phyloP scores from a whole-genome alignment of 1,140 invertebrate genomes.

The Drosophila santomea region DNA sequence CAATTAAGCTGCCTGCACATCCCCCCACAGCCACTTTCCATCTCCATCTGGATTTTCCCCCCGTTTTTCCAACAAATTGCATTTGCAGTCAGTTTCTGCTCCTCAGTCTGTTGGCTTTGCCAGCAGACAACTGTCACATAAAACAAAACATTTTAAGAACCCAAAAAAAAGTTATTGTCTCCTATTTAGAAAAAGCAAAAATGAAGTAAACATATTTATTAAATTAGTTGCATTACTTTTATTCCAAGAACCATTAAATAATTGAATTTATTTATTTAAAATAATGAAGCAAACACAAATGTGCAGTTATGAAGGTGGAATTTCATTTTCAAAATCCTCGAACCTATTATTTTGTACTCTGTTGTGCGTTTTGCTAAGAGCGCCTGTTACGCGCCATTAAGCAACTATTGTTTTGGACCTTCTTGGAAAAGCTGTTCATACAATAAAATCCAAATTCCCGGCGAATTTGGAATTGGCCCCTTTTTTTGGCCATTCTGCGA shows the following conservation, averaged over 20 bases:
- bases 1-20: constrained; percentile 55
- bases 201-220: no score
- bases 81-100: constrained; percentile 38
- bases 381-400: constrained; percentile 68
- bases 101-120: constrained; percentile 24
- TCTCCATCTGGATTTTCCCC: background rate
- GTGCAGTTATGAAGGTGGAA: no score
- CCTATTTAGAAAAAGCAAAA: no score
- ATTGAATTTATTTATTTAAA: background rate
- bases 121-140: background rate
- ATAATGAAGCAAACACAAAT: no score
- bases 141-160: no score
- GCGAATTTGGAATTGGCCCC: no score
- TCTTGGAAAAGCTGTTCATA: background rate
- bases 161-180: no score
- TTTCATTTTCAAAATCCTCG: no score
- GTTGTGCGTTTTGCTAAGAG: background rate
- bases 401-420: constrained; percentile 65
- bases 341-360: background rate
- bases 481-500: constrained; percentile 4
- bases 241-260: background rate
- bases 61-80: constrained; percentile 39
- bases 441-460: constrained; percentile 27
- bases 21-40: background rate
- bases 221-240: background rate